Evolutionary conservation across 2,113 vertebrate species (phyloP), one percentile per base, ranked within the genome.

Genomic region (Urocolius indicus): DNA sequence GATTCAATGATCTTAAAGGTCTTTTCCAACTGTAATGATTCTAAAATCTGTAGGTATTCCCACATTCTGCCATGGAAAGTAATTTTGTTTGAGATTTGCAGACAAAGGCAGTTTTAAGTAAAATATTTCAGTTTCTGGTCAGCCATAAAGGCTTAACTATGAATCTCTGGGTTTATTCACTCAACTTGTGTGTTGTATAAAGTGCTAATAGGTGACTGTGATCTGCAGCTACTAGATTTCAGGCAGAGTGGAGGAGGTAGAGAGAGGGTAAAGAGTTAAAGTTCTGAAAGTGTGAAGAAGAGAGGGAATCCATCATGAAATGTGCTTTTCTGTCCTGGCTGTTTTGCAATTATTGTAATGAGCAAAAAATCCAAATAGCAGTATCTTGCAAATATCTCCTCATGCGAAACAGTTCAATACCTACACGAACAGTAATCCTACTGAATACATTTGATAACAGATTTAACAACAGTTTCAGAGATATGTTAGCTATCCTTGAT

Each of bases 191-290:
- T 27, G n/a, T 7, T 2, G 0, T 49, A 62, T 77, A 61, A 94
- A n/a, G 1, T 5, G 2, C 18, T 73, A 69, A 72, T 11, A 48
- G 6, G 29, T 57, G 26, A 57, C 63, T 16, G 12, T 41, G 17
- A 27, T 45, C 17, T 86, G 24, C 19, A 59, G 15, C 9, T 32
- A 48, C 52, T 36, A 67, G 13, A 5, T 30, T 46, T 54, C 1
- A 0, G 4, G 4, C 14, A 7, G 9, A 12, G 38, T 41, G 38
- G 38, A 41, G 3, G 54, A 45, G 9, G 21, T 4, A 6, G 36
- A 11, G 14, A 66, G 5, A 6, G 12, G 18, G 17, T 29, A 85
- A 36, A 65, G 16, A 22, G 7, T 43, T 59, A 34, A 67, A 18
- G 45, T 74, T 19, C 9, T n/a, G 43, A 61, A 66, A 4, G 7